Evolutionary conservation across 92 coral and sea anemone genomes (phyloP).

Genomic region (Parazoanthus swiftii): DNA sequence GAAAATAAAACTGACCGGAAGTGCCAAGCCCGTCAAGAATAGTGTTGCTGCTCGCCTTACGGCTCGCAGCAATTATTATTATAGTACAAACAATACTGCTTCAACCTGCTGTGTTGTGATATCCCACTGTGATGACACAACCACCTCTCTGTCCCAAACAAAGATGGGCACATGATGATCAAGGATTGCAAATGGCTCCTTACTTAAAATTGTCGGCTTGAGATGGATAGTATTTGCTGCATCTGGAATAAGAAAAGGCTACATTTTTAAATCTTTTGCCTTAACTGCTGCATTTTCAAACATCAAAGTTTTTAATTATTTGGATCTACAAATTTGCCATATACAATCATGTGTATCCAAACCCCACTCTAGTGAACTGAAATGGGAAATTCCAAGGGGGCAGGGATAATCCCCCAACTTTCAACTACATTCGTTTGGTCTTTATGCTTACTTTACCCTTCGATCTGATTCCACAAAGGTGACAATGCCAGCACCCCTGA

Average conservation of each 20-base stretch:
- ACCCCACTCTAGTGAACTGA: not conserved
- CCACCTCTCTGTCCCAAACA: conserved; percentile 77
- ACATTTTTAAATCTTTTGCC: not conserved
- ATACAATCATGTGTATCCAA: too few relatives aligned
- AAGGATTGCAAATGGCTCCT: conserved; percentile 66
- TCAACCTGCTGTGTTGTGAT: conserved; percentile 70
- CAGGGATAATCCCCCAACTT: too few relatives aligned
- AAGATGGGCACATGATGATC: conserved; percentile 97
- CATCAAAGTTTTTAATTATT: not conserved
- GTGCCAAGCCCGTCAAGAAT: too few relatives aligned
- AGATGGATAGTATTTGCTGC: conserved; percentile 92
- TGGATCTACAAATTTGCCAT: not conserved
- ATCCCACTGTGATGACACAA: conserved; percentile 83
- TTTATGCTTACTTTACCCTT: too few relatives aligned
- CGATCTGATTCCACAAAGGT: too few relatives aligned
- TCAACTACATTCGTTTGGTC: too few relatives aligned
- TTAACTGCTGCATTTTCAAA: too few relatives aligned
- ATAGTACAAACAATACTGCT: too few relatives aligned
- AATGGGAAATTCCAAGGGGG: not conserved
- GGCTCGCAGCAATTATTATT: too few relatives aligned
- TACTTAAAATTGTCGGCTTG: conserved; percentile 63
- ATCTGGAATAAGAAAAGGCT: conserved; percentile 51
- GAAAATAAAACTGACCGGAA: too few relatives aligned
- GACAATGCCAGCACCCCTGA: too few relatives aligned
- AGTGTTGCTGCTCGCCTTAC: too few relatives aligned